Evolutionary conservation across 2,113 vertebrate species (phyloP).

Genomic region (Spilogale gracilis): DNA sequence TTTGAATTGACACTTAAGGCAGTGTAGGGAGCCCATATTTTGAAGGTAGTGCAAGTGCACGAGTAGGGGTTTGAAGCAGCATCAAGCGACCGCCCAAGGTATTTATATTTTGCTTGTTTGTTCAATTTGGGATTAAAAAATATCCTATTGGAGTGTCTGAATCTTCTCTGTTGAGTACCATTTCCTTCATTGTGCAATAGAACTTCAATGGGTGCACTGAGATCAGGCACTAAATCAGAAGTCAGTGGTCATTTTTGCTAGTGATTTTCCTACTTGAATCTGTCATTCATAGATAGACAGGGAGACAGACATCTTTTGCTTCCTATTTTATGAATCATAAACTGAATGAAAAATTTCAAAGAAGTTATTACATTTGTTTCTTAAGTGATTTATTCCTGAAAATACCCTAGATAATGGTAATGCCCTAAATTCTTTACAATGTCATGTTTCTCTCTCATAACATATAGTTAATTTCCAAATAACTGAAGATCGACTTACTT

Average conservation of each 20-base stretch:
- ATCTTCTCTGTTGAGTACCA: not conserved
- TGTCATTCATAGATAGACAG: not conserved
- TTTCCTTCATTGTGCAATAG: not conserved
- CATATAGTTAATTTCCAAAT: not conserved
- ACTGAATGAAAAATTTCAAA: not conserved
- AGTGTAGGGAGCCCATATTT: conserved; percentile 38
- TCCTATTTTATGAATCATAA: not conserved
- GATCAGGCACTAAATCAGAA: conserved; percentile 10
- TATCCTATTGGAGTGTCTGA: not conserved
- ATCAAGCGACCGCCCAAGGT: conserved; percentile 45
- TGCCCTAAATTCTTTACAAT: not conserved
- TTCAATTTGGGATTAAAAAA: not conserved
- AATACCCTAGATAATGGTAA: not conserved
- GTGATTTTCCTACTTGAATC: conserved; percentile 5
- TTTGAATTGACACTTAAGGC: conserved; percentile 35
- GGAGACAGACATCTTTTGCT: not conserved
- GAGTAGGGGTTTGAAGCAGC: conserved; percentile 3
- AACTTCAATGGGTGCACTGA: not conserved
- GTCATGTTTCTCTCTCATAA: not conserved
- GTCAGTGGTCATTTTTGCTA: not conserved
- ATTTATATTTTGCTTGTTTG: conserved; percentile 66
- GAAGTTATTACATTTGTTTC: not conserved
- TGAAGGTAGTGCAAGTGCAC: conserved; percentile 35
- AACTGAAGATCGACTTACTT: not conserved
- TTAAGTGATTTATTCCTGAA: not conserved